Percentiles rank a stretch among this genome's conserved stretches.
These are phyloP conservation scores for Drosophila seguyi DNA, from an alignment of 1,140 invertebrate species.

Conservation along the genomic window DNA sequence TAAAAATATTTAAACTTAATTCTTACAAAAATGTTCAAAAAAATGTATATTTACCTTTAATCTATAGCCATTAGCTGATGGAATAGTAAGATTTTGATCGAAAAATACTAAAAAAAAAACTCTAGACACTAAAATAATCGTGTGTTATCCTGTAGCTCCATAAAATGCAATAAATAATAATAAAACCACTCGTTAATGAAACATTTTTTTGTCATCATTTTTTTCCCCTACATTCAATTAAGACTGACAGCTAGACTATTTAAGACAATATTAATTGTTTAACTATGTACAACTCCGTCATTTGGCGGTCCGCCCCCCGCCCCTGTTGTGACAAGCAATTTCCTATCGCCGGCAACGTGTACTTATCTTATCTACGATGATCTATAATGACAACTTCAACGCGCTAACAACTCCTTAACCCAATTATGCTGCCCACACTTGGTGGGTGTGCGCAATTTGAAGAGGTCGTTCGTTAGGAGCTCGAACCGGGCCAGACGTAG, in stretches of 20 bases:
- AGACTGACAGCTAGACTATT: constrained; percentile 28
- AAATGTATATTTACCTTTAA: background rate
- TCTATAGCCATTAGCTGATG: background rate
- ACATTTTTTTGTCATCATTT: background rate
- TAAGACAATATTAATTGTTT: constrained; percentile 48
- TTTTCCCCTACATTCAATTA: constrained; percentile 17
- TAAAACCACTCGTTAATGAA: background rate
- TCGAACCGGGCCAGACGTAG: background rate
- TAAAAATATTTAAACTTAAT: background rate
- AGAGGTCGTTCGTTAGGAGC: constrained; percentile 57
- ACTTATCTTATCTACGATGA: constrained; percentile 56
- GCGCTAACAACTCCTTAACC: constrained; percentile 78
- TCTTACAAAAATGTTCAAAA: background rate
- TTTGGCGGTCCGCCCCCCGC: background rate
- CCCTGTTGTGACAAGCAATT: constrained; percentile 59
- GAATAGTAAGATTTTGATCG: background rate
- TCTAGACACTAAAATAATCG: background rate
- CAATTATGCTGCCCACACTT: constrained; percentile 72
- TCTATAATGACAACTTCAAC: constrained; percentile 77
- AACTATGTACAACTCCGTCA: constrained; percentile 33
- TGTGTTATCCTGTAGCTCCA: background rate
- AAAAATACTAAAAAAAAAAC: background rate
- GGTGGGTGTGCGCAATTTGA: constrained; percentile 68
- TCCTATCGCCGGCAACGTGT: constrained; percentile 46
- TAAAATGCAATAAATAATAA: background rate